Base-by-base conservation (phyloP, 2,113 vertebrate species). In the Siniperca knerii region DNA sequence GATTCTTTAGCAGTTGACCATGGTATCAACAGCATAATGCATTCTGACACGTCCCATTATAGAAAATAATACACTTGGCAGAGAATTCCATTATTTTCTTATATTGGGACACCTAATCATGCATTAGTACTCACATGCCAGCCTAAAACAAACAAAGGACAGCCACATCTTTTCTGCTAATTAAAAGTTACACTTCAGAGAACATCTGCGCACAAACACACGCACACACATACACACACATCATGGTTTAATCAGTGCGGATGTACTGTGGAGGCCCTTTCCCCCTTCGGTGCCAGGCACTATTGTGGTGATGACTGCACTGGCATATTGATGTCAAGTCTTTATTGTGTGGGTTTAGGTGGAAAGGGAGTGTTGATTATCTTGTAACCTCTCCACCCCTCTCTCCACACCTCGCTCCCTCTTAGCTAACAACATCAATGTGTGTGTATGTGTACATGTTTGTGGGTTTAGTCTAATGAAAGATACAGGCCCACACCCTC, bases 311-410 rank as follows among this genome's bases (percentile, higher is more conserved):
- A 90, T 82, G 83, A 82, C 88, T 88, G 85, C 89, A 16, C 74
- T 87, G 90, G 89, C 87, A 91, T 91, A 92, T 88, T 91, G 87
- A 91, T 92, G 91, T 90, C 90, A 90, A 78, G 83, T 81, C 90
- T 94, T 91, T 93, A 92, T 89, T 92, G 90, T 92, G 88, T 90
- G 88, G 89, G 90, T 87, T 90, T 87, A 88, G 77, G 90, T 20
- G 52, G 87, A 90, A 80, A 80, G 84, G 68, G 84, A 87, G 87
- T 81, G 88, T 92, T 93, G 88, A 92, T 92, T 90, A 90, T 91
- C 84, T 86, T 67, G 57, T 92, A 92, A 92, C 91, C 87, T 90
- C 84, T 89, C 82, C 88, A 75, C 87, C 90, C 86, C 61, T 82
- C 78, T 85, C 64, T 79, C 82, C 69, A 80, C 83, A 89, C 88